Conservation (phyloP, 2,113 vertebrate genomes). For the Alaudala cheleensis region DNA sequence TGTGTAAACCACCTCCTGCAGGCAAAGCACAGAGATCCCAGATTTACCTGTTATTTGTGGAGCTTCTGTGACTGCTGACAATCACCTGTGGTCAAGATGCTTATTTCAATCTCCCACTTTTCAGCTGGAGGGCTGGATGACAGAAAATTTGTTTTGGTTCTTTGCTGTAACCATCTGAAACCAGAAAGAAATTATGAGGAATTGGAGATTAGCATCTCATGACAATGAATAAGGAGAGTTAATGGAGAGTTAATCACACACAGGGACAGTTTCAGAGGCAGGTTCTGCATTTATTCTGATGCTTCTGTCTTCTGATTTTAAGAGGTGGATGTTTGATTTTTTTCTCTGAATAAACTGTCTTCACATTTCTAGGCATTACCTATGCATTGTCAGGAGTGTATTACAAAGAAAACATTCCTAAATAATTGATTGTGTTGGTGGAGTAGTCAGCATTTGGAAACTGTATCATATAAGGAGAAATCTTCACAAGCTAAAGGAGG, state of each 20-base stretch:
- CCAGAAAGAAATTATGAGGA: not conserved
- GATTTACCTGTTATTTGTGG: not conserved
- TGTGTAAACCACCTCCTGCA: not conserved
- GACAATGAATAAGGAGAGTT: not conserved
- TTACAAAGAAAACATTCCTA: not conserved
- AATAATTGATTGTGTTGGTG: not conserved
- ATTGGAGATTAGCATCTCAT: not conserved
- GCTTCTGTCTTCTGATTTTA: not conserved
- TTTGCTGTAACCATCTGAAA: not conserved
- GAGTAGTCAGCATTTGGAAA: not conserved
- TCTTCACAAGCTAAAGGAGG: not conserved
- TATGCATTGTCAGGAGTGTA: not conserved
- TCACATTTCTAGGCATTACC: not conserved
- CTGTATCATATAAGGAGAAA: not conserved
- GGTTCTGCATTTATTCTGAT: not conserved
- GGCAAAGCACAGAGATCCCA: accelerated
- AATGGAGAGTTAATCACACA: not conserved
- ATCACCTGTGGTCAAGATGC: not conserved
- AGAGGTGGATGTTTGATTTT: not conserved
- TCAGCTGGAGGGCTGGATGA: not conserved
- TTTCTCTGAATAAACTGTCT: not conserved
- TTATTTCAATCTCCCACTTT: not conserved
- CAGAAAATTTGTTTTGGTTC: not conserved
- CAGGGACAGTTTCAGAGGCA: not conserved
- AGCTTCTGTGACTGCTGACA: not conserved